These are phyloP conservation scores for Parnassius mnemosyne DNA, from an alignment of 2,888 invertebrate species.

Conservation along the genomic window DNA sequence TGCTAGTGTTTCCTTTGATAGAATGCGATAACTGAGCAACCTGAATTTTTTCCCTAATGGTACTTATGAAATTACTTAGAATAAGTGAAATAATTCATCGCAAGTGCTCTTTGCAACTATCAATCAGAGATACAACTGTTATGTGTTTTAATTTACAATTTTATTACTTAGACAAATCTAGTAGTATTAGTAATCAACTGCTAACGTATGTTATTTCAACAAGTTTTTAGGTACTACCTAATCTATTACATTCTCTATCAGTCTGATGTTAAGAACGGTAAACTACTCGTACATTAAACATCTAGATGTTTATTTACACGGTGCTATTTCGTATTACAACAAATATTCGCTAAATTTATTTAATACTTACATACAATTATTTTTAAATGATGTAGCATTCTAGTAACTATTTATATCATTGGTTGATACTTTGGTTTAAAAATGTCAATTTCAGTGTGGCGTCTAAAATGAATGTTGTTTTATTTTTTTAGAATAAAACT, in stretches of 20 bases:
- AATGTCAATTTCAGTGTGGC: slow-evolving; percentile 5
- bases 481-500: too few species aligned
- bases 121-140: too few species aligned
- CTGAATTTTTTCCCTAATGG: too few species aligned
- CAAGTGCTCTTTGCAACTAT: too few species aligned
- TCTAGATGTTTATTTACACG: slow-evolving; percentile 21
- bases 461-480: too few species aligned
- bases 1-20: too few species aligned
- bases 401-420: neutral
- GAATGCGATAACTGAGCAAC: too few species aligned
- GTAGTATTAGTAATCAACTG: too few species aligned
- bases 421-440: slow-evolving; percentile 10
- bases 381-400: neutral
- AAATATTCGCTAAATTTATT: neutral
- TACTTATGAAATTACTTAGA: too few species aligned
- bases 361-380: neutral
- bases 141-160: too few species aligned
- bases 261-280: slow-evolving; percentile 67
- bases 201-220: neutral
- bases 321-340: neutral
- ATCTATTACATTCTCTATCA: slow-evolving; percentile 62
- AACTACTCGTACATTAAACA: slow-evolving; percentile 11
- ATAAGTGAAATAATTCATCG: too few species aligned
- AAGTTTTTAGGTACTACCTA: slow-evolving; percentile 21
- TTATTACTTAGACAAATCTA: too few species aligned